Evolutionary conservation across 2,797 vertebrate genomes (phyloP).

Genomic region (Melanotaenia boesemani): DNA sequence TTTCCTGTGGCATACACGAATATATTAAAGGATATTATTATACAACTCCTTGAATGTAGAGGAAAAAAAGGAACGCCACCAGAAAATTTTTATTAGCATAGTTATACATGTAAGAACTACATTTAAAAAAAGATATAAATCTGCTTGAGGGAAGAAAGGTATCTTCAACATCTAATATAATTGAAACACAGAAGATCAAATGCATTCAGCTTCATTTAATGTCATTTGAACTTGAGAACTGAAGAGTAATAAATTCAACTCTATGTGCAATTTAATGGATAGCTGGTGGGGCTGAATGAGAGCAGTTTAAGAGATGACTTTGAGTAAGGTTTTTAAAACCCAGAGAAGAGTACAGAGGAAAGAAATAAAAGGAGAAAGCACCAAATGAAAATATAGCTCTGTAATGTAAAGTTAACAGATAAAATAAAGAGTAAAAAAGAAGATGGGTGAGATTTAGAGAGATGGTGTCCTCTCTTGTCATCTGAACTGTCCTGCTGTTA

Average conservation of each 20-base stretch:
- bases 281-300: not conserved
- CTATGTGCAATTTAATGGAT: not conserved
- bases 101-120: conserved; percentile 20
- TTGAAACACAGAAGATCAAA: conserved; percentile 2
- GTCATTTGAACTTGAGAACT: not conserved
- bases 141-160: not conserved
- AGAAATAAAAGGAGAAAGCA: not conserved
- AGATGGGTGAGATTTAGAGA: conserved; percentile 7
- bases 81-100: conserved; percentile 24
- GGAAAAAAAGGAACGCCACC: conserved; percentile 7
- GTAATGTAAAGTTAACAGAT: not conserved
- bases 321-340: conserved; percentile 4
- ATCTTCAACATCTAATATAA: conserved; percentile 1
- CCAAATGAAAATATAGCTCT: conserved; percentile 14
- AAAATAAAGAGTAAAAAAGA: conserved; percentile 3
- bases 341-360: not conserved
- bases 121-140: conserved; percentile 18
- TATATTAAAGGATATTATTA: conserved; percentile 31
- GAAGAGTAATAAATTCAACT: not conserved
- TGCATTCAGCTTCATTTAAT: conserved; percentile 12
- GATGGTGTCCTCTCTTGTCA: conserved; percentile 19
- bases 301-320: conserved; percentile 7
- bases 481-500: conserved; percentile 38
- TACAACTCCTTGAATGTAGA: conserved; percentile 14
- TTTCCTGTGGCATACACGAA: conserved; percentile 35